Evolutionary conservation across 2,113 vertebrate species (phyloP).

Genomic region (Sus scrofa): T2T-Sscrofa CM000827.6:106847501-106848000

Average conservation of each 20-base stretch:
- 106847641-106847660: background rate
- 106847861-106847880: background rate
- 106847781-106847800: background rate
- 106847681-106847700: background rate
- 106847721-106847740: background rate
- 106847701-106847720: accelerated
- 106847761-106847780: background rate
- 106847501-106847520: too few species aligned
- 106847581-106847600: background rate
- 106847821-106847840: background rate
- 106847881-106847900: background rate
- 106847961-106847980: background rate
- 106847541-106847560: too few species aligned
- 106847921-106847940: background rate
- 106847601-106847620: background rate
- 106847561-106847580: background rate
- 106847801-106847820: background rate
- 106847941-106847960: background rate
- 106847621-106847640: background rate
- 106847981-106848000: background rate
- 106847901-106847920: background rate
- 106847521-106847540: background rate
- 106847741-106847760: background rate
- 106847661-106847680: accelerated
- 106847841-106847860: background rate